These are phyloP conservation scores for Leptocoma aspasia DNA, from an alignment of 2,113 vertebrate genomes.

Conservation along the genomic window DNA sequence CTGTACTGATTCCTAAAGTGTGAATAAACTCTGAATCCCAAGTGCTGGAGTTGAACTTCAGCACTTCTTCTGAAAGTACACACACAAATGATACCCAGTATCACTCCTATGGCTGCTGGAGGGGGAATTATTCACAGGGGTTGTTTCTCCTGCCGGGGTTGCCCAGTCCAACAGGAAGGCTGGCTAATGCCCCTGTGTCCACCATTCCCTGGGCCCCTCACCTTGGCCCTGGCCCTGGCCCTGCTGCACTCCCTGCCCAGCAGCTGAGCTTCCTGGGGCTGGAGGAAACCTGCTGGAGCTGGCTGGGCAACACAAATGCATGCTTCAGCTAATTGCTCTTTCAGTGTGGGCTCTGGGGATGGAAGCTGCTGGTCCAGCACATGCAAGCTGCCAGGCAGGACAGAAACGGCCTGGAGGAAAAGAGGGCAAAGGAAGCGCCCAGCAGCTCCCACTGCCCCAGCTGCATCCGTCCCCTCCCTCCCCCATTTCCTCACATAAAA, in stretches of 20 bases:
- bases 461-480: not conserved
- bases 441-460: not conserved
- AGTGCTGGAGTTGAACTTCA: not conserved
- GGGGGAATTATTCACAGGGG: too few species aligned
- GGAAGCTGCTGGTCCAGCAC: not conserved
- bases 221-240: not conserved
- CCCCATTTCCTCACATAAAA: not conserved
- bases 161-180: not conserved
- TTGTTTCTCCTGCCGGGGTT: not conserved
- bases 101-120: rapidly evolving
- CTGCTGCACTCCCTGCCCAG: not conserved
- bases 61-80: not conserved
- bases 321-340: not conserved
- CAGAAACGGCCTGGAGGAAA: not conserved
- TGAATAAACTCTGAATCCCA: not conserved
- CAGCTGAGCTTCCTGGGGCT: not conserved
- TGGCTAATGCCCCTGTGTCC: not conserved
- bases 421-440: constrained; percentile 6
- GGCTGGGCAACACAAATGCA: not conserved
- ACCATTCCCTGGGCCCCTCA: not conserved
- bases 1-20: not conserved
- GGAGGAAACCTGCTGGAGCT: not conserved
- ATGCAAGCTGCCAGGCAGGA: not conserved
- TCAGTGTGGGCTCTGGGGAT: not conserved
- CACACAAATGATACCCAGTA: not conserved